These are phyloP conservation scores for Megatriorchis doriae DNA, from an alignment of 2,113 vertebrate species.

Conservation along the genomic window DNA sequence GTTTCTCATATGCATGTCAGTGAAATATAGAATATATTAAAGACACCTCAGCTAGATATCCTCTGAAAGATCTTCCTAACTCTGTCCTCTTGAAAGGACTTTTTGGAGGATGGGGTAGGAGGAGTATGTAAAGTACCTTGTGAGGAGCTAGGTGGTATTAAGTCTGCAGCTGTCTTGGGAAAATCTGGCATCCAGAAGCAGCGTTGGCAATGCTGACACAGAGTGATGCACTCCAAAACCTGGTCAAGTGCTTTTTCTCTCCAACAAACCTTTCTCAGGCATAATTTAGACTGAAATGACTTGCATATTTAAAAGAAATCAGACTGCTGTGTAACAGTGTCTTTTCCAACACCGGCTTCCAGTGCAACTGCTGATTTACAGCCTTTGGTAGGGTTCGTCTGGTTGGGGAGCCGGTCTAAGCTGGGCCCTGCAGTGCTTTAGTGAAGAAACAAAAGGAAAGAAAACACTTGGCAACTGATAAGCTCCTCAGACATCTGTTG, in stretches of 20 bases:
- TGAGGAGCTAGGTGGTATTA: neutral
- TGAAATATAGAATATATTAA: neutral
- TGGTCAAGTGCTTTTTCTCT: neutral
- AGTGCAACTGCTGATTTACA: neutral
- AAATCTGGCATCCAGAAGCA: neutral
- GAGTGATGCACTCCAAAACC: neutral
- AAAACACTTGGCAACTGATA: neutral
- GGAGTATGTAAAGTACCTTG: neutral
- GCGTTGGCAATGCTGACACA: neutral
- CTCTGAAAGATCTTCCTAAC: neutral
- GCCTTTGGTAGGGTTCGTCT: neutral
- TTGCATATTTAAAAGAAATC: neutral
- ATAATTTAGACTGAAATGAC: neutral
- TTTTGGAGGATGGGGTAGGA: neutral
- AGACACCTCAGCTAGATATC: neutral
- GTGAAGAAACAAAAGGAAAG: neutral
- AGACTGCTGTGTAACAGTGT: neutral
- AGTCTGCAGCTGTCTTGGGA: neutral
- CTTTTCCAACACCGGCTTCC: fast-evolving
- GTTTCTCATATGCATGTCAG: neutral
- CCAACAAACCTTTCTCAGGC: neutral
- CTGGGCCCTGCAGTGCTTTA: neutral
- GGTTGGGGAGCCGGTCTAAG: neutral
- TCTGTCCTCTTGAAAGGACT: neutral
- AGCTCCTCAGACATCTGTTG: neutral